Evolutionary conservation across 2,888 invertebrate species (phyloP), one percentile per base, ranked within the genome.

Genomic region (Tetragonula carbonaria): DNA sequence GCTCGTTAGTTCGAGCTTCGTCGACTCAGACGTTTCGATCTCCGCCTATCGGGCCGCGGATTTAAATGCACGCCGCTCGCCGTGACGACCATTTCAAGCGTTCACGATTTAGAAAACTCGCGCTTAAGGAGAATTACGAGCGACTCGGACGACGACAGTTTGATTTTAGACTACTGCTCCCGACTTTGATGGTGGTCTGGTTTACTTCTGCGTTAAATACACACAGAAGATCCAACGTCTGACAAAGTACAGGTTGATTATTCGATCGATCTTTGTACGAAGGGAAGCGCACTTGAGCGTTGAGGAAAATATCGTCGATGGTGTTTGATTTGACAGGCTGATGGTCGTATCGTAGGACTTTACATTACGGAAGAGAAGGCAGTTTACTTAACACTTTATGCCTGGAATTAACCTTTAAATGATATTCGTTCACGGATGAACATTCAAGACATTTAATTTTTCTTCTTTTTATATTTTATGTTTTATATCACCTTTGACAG

Each of bases 1-100:
- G 79, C 80, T 78, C 87, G 84, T 86, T 80, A 79, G 72, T 65
- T 51, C 51, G 57, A 68, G 55, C 59, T 59, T 70, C 38, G 65
- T 74, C 78, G 67, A 66, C 68, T 59, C 59, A 51, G 38, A 71
- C 71, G 57, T n/a, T 62, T 53, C 79, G 75, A 75, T 75, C 68
- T 67, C 74, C 75, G 77, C 71, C 70, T 62, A 75, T 71, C 77
- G 77, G 23, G 16, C 33, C 55, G 70, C 38, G 50, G 75, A 77
- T 66, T 71, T 71, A 65, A 76, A 71, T 71, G 71, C 76, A 50
- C 74, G 33, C 51, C 51, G 53, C 18, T 62, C 28, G n/a, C 38
- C 14, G 51, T 16, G 62, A 65, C 66, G 78, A 59, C 76, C 76
- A 80, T 80, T 80, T 76, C 28, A 80, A 80, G 50, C 76, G 80